Evolutionary conservation across 2,797 vertebrate species (phyloP), one percentile per base, ranked within the genome.

Genomic region (Eurystomus glaucurus): DNA sequence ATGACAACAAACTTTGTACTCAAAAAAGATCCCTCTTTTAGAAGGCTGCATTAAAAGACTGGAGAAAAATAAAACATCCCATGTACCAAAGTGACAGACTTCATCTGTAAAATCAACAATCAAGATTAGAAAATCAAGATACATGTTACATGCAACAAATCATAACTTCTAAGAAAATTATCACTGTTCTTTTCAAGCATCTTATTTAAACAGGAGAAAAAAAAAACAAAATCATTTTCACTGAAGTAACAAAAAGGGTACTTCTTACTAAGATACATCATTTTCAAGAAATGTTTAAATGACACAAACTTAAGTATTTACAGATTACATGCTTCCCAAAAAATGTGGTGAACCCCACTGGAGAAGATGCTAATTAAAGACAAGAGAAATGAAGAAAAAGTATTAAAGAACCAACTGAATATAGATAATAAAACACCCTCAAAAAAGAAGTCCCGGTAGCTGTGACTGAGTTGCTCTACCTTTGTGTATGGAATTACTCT

Each of bases 1-100:
- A 97, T 91, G 91, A 98, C 97, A 98, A 98, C 43, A 7, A 97
- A 96, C 97, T 98, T 97, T 96, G 89, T 93, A 96, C 98, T 98
- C 92, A 95, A 72, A 98, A 43, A 97, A 98, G 96, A 92, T 91
- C 90, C 72, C 51, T 97, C 98, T 96, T 98, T 97, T 92, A 96
- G 55, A 71, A 61, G 60, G 78, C 89, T 92, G 37, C 21, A 76
- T 90, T 92, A 64, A 93, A 43, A 90, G 35, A 57, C n/a, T 93
- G 55, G 25, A 93, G 65, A 96, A 95, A 94, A 97, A 93, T 95
- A 92, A 90, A 88, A 75, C 84, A 71, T 72, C 88, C 78, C 78
- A 22, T 90, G 97, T 94, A 91, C 65, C 39, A 52, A 91, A 80
- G 17, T 81, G 66, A 93, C 37, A 79, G 28, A 90, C 80, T 80